Percentiles rank a stretch among this genome's conserved stretches.
These are phyloP conservation scores for Phyllotis vaccarum DNA, from an alignment of 2,797 vertebrate genomes.

Conservation along the genomic window DNA sequence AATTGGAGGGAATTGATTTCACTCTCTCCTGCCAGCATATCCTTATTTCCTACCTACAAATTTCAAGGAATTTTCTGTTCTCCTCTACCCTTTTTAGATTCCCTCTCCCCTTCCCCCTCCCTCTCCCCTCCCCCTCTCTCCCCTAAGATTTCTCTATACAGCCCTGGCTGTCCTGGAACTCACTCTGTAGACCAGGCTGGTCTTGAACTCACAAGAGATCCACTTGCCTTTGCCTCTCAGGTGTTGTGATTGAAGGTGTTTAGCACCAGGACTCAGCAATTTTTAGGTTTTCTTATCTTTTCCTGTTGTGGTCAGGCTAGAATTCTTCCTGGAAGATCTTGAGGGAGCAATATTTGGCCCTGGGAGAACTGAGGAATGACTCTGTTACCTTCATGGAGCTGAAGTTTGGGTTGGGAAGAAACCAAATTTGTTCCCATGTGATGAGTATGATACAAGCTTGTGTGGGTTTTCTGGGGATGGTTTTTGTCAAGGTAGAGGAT, in stretches of 20 bases:
- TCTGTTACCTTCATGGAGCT: background rate
- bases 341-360: background rate
- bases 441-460: background rate
- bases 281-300: conserved; percentile 11
- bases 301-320: background rate
- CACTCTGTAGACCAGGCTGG: background rate
- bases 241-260: background rate
- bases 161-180: background rate
- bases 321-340: background rate
- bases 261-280: too few relatives aligned
- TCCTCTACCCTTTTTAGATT: background rate
- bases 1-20: background rate
- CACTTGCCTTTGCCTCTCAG: background rate
- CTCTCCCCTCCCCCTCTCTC: background rate
- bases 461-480: background rate
- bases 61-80: background rate
- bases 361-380: background rate
- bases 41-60: conserved; percentile 41
- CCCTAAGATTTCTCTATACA: background rate
- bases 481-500: background rate
- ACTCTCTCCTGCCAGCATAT: background rate
- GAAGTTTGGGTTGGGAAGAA: background rate
- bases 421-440: background rate
- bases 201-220: background rate
- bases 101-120: background rate